These are phyloP conservation scores for Hesperia comma DNA, from an alignment of 2,888 invertebrate genomes.

Conservation along the genomic window DNA sequence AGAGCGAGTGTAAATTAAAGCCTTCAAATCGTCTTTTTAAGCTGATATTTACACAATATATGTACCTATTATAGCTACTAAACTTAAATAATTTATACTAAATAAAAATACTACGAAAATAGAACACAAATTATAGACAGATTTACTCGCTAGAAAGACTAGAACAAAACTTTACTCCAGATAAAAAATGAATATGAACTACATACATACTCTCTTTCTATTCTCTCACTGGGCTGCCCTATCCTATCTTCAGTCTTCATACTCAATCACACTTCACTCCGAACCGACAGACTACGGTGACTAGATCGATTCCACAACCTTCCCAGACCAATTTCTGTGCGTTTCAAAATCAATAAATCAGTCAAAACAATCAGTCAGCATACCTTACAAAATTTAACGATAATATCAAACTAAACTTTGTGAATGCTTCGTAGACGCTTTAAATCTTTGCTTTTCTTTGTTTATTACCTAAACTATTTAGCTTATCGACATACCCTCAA, in stretches of 20 bases:
- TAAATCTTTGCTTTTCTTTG: neutral
- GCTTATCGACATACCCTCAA: neutral
- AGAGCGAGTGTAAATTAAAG: conserved; percentile 17
- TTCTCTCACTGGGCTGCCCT: conserved; percentile 2
- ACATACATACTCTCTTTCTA: neutral
- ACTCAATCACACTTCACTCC: neutral
- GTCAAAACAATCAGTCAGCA: conserved; percentile 21
- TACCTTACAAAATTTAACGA: neutral
- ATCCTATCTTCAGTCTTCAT: conserved; percentile 29
- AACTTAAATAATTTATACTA: neutral
- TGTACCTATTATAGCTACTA: no score
- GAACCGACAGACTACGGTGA: conserved; percentile 5
- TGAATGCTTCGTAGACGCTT: neutral
- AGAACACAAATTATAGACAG: neutral
- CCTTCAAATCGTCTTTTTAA: conserved; percentile 14
- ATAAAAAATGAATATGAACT: neutral
- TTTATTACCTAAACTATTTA: neutral
- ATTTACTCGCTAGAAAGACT: neutral
- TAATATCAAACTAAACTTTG: no score
- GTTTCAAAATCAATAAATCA: conserved; percentile 24
- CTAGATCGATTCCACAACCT: conserved; percentile 15
- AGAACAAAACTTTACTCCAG: conserved; percentile 3
- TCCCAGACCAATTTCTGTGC: conserved; percentile 4
- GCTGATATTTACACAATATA: neutral
- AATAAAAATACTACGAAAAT: neutral